A percentile compares a stretch with the other conserved stretches of the same genome.
Evolutionary conservation across 2,113 vertebrate genomes (phyloP).

Genomic region (Menura novaehollandiae): DNA sequence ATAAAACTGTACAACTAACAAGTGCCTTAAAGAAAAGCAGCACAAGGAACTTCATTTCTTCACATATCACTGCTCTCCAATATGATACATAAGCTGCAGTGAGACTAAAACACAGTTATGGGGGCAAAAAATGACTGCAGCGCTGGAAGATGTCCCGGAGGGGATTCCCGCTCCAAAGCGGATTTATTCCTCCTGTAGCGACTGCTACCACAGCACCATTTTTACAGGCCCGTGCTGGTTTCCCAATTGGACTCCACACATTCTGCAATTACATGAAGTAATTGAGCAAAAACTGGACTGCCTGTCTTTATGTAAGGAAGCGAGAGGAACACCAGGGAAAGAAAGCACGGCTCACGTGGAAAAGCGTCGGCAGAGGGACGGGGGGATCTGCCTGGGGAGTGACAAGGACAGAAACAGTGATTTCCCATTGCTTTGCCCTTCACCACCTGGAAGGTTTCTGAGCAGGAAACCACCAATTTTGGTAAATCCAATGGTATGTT

Average conservation of each 20-base stretch:
- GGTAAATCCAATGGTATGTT: neutral
- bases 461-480: neutral
- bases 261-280: neutral
- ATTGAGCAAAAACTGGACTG: neutral
- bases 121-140: neutral
- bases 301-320: neutral
- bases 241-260: neutral
- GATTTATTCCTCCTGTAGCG: neutral
- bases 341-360: accelerated
- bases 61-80: neutral
- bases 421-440: neutral
- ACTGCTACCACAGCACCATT: neutral
- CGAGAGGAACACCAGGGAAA: neutral
- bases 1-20: neutral
- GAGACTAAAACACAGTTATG: neutral
- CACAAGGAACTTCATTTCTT: neutral
- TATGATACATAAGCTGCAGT: neutral
- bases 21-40: neutral
- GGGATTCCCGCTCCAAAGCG: neutral
- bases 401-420: neutral
- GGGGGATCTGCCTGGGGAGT: neutral
- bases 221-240: neutral
- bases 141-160: neutral
- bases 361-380: neutral
- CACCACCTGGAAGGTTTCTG: neutral